Conservation (phyloP, 1,140 invertebrate genomes). For the Drosophila pruinosa region DNA sequence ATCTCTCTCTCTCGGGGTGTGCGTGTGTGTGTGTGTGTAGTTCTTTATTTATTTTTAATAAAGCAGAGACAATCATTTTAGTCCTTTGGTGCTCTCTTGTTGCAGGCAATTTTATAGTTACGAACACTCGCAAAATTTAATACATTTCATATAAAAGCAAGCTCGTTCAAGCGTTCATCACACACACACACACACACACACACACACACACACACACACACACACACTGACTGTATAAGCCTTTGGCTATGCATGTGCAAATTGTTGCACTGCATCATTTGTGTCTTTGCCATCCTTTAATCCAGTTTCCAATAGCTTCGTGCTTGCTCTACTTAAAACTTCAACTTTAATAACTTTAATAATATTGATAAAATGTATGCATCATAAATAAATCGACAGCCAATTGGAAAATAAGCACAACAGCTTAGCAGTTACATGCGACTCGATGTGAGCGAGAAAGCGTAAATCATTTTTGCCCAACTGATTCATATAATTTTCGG, state of each 20-base stretch:
- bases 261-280: background rate
- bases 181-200: background rate
- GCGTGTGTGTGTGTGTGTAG: background rate
- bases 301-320: background rate
- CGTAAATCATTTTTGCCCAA: background rate
- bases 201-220: background rate
- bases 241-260: slow-evolving; percentile 7
- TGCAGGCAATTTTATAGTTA: slow-evolving; percentile 21
- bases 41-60: slow-evolving; percentile 34
- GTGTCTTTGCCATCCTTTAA: background rate
- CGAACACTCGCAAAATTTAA: slow-evolving; percentile 12
- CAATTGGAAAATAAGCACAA: no score
- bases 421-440: no score
- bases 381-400: no score
- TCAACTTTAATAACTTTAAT: no score
- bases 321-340: background rate
- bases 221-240: slow-evolving; percentile 2
- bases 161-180: background rate
- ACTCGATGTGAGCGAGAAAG: no score
- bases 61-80: slow-evolving; percentile 31
- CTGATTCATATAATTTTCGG: background rate
- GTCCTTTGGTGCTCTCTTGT: background rate
- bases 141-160: slow-evolving; percentile 1
- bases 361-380: no score
- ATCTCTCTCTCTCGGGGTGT: background rate